Evolutionary conservation across 1,140 invertebrate species (phyloP), one percentile per base, ranked within the genome.

Genomic region (Eurosta solidaginis): DNA sequence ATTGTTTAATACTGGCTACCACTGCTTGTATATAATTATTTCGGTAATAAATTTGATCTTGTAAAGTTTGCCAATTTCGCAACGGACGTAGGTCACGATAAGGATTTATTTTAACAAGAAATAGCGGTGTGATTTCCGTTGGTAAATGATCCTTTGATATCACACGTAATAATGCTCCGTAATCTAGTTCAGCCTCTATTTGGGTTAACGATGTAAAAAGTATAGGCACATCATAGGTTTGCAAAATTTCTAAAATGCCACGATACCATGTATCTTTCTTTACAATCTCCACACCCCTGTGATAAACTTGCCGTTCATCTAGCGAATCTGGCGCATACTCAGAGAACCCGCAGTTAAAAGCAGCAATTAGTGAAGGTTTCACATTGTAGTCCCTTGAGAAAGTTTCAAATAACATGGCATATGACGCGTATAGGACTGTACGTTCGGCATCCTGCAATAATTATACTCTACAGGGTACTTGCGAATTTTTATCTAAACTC

Each of bases 1-100:
- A 36, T 2, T 40, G n/a, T 4, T 3, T 14, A 36, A 20, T 2
- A 36, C 20, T 29, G 4, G 59, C 1, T 63, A 20, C 20, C 10
- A 63, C 29, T 1, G 50, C 78, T 59, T 78, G 78, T n/a, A 79
- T 25, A 59, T 79, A 79, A 20, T 49, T 49, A 74, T 79, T 79
- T 6, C 76, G 75, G 49, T 74, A 77, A 25, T 49, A 79, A n/a
- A 79, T 74, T 2, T 27, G 3, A 52, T 79, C 78, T 74, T 68
- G 0, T 40, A 3, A 1, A n/a, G 20, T n/a, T 25, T 75, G 59
- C 78, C 75, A 77, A 10, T 77, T 68, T 10, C 78, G 33, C 17
- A 77, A 42, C 10, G 78, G 78, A 47, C 78, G 75, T 17, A 77
- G 22, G 59, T 79, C 78, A 44, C 76, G 75, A 74, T 22, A 79